These are phyloP conservation scores for Zaprionus ornatus DNA, from an alignment of 1,140 invertebrate species.

Conservation along the genomic window DNA sequence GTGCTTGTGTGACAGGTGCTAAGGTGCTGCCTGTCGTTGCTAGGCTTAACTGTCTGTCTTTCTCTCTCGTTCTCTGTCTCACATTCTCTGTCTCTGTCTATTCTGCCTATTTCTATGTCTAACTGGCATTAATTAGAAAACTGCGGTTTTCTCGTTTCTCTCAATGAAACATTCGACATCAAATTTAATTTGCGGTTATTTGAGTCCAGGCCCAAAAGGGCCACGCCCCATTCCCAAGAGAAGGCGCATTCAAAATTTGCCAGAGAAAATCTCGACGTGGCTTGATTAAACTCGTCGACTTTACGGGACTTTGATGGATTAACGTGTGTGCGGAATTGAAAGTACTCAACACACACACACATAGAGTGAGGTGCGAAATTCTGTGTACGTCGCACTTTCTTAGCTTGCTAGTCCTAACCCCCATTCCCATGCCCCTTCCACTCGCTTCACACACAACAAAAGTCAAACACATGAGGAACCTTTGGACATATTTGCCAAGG, in stretches of 20 bases:
- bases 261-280: conserved; percentile 57
- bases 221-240: not conserved
- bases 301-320: conserved; percentile 68
- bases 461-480: conserved; percentile 69
- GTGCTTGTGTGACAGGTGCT: conserved; percentile 64
- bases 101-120: conserved; percentile 10
- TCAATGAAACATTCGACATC: conserved; percentile 54
- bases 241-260: conserved; percentile 15
- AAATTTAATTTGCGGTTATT: conserved; percentile 75
- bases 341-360: conserved; percentile 18
- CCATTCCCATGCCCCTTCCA: not conserved
- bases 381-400: conserved; percentile 40
- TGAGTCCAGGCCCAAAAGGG: conserved; percentile 5
- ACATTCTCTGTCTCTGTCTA: not conserved
- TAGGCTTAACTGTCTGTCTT: conserved; percentile 21
- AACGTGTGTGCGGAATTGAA: conserved; percentile 57
- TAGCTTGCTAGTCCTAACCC: not conserved
- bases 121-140: conserved; percentile 68
- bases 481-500: conserved; percentile 48
- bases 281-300: conserved; percentile 63
- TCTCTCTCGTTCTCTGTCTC: not conserved
- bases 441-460: conserved; percentile 48
- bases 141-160: conserved; percentile 52
- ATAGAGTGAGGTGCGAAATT: conserved; percentile 34
- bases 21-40: conserved; percentile 56